Percentiles rank a stretch among this genome's conserved stretches.
phyloP scores from a whole-genome alignment of 2,888 invertebrate species.

The Diaperis boleti region DNA sequence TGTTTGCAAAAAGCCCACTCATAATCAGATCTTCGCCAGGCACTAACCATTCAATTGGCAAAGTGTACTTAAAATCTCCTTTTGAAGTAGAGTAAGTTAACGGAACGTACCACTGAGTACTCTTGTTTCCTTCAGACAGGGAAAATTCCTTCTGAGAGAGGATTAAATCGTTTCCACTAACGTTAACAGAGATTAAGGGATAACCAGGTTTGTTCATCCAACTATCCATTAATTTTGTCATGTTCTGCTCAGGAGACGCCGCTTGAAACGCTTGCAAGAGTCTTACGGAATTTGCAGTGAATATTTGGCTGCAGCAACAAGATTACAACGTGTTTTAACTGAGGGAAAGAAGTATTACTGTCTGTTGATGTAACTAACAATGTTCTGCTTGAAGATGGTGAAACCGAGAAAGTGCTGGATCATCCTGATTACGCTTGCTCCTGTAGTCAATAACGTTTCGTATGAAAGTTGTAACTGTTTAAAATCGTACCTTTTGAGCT shows the following conservation, averaged over 20 bases:
- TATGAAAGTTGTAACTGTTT: background rate
- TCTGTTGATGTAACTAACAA: slow-evolving; percentile 68
- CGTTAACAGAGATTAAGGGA: slow-evolving; percentile 68
- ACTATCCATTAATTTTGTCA: slow-evolving; percentile 66
- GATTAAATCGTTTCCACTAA: slow-evolving; percentile 32
- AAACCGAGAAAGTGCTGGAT: slow-evolving; percentile 72
- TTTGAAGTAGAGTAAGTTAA: slow-evolving; percentile 67
- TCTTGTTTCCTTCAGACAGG: background rate
- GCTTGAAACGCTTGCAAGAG: background rate
- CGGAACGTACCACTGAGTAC: slow-evolving; percentile 66
- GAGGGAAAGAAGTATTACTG: slow-evolving; percentile 60
- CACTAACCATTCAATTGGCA: slow-evolving; percentile 59
- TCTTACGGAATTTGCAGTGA: background rate
- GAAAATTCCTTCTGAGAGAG: slow-evolving; percentile 43
- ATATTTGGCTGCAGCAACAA: background rate
- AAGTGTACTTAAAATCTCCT: slow-evolving; percentile 63
- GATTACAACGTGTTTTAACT: background rate
- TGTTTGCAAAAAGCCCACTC: background rate
- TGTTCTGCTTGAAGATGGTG: slow-evolving; percentile 67
- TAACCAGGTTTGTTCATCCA: slow-evolving; percentile 74
- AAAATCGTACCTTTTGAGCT: slow-evolving; percentile 80
- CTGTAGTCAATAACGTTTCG: slow-evolving; percentile 18
- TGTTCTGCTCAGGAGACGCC: background rate
- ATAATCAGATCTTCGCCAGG: slow-evolving; percentile 37
- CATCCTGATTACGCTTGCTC: slow-evolving; percentile 69